Conservation (phyloP, 2,797 vertebrate species). For the Epinephelus awoara region DNA sequence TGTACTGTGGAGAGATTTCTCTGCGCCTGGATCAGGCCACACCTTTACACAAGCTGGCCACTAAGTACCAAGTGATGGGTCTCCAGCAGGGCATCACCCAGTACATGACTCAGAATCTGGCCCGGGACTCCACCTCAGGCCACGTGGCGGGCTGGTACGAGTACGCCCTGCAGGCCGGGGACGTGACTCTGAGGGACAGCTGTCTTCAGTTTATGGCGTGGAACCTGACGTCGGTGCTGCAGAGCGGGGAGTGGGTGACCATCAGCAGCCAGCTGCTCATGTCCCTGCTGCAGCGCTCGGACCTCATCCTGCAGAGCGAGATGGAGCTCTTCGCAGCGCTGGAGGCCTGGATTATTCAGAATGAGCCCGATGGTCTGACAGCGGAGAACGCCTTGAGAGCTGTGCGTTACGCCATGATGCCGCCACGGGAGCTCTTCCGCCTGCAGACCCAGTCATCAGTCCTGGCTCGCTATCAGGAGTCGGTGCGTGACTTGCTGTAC, state of each 20-base stretch:
- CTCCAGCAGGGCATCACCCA: slow-evolving; percentile 91
- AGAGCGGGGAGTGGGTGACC: slow-evolving; percentile 88
- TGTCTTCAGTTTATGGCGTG: slow-evolving; percentile 94
- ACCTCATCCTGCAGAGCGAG: slow-evolving; percentile 93
- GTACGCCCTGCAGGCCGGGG: slow-evolving; percentile 87
- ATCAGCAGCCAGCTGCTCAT: slow-evolving; percentile 90
- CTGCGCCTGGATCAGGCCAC: slow-evolving; percentile 91
- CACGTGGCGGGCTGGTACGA: slow-evolving; percentile 96
- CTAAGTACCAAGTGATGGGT: slow-evolving; percentile 89
- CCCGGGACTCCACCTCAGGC: slow-evolving; percentile 87
- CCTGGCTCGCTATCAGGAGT: slow-evolving; percentile 86
- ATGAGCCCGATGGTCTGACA: slow-evolving; percentile 84
- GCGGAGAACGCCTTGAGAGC: slow-evolving; percentile 88
- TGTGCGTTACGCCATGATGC: slow-evolving; percentile 95
- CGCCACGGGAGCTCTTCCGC: slow-evolving; percentile 91
- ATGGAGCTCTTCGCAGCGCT: slow-evolving; percentile 91
- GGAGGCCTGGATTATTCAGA: slow-evolving; percentile 90
- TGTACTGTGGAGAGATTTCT: slow-evolving; percentile 93
- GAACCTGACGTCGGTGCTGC: slow-evolving; percentile 92
- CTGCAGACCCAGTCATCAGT: slow-evolving; percentile 90
- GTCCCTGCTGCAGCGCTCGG: slow-evolving; percentile 91
- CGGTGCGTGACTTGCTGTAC: slow-evolving; percentile 92
- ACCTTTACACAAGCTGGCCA: slow-evolving; percentile 91
- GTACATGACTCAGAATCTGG: slow-evolving; percentile 93
- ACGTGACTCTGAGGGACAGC: slow-evolving; percentile 87